Conservation (phyloP, 2,113 vertebrate genomes). For the Tragulus kanchil region DNA sequence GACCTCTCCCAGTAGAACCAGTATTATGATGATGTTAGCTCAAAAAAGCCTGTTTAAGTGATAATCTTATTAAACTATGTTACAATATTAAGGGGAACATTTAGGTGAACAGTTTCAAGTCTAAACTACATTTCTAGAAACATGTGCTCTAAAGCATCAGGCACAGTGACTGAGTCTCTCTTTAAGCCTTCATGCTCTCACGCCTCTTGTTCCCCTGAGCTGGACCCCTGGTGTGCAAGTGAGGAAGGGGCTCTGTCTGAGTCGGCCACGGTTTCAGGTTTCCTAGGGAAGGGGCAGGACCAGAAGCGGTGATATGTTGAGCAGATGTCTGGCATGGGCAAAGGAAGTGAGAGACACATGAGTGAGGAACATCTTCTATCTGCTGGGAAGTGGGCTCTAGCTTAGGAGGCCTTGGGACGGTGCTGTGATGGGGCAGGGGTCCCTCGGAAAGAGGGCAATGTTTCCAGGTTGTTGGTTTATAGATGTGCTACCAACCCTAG, state of each 20-base stretch:
- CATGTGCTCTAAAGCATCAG: neutral
- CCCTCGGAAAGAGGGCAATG: neutral
- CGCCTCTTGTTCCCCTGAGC: neutral
- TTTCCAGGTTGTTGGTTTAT: neutral
- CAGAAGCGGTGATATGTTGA: neutral
- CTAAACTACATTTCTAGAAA: constrained; percentile 8
- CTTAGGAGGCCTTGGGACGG: neutral
- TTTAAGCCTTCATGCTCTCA: neutral
- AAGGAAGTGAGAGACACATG: neutral
- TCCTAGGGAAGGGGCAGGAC: neutral
- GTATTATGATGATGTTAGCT: neutral
- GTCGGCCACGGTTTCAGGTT: neutral
- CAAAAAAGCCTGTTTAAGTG: neutral
- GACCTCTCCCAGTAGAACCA: neutral
- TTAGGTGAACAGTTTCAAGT: neutral
- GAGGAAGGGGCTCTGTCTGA: neutral
- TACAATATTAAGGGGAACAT: neutral
- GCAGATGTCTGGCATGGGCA: neutral
- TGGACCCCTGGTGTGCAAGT: neutral
- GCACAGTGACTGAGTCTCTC: neutral
- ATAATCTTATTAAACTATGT: neutral
- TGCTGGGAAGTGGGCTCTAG: neutral
- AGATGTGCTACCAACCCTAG: neutral
- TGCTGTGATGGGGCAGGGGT: rapidly evolving
- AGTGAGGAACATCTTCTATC: neutral